A percentile compares a stretch with the other conserved stretches of the same genome.
Evolutionary conservation across 2,888 invertebrate species (phyloP).

Genomic region (Andrena fulva): DNA sequence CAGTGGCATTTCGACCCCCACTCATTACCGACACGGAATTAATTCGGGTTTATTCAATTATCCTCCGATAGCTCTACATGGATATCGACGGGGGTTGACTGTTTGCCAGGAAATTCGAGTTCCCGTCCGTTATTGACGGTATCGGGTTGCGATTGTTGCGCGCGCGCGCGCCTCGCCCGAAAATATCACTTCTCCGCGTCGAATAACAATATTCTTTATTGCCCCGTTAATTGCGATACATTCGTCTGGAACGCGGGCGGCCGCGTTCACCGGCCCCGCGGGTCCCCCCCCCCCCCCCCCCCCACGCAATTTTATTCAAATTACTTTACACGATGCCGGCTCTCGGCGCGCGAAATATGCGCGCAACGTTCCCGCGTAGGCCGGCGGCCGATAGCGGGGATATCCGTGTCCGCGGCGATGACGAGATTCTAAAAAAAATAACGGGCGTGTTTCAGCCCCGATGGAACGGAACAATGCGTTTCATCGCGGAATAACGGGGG

Average conservation of each 20-base stretch:
- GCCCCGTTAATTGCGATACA: constrained; percentile 42
- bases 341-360: no score
- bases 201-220: constrained; percentile 49
- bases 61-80: not conserved
- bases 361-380: no score
- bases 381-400: not conserved
- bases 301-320: constrained; percentile 39
- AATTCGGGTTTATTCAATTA: constrained; percentile 25
- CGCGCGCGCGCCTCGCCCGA: not conserved
- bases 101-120: constrained; percentile 34
- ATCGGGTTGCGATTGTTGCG: not conserved
- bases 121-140: constrained; percentile 13
- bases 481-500: constrained; percentile 3
- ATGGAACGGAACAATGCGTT: constrained; percentile 2
- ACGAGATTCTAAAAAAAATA: no score
- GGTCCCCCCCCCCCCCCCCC: not conserved
- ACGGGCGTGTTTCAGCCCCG: constrained; percentile 15
- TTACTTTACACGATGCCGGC: constrained; percentile 25
- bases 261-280: not conserved
- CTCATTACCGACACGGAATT: constrained; percentile 17
- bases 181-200: constrained; percentile 9
- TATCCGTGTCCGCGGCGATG: not conserved
- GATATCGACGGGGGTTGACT: not conserved
- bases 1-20: not conserved
- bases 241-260: not conserved